Conservation (phyloP, 2,113 vertebrate genomes). For the Brevimyrus niger region DNA sequence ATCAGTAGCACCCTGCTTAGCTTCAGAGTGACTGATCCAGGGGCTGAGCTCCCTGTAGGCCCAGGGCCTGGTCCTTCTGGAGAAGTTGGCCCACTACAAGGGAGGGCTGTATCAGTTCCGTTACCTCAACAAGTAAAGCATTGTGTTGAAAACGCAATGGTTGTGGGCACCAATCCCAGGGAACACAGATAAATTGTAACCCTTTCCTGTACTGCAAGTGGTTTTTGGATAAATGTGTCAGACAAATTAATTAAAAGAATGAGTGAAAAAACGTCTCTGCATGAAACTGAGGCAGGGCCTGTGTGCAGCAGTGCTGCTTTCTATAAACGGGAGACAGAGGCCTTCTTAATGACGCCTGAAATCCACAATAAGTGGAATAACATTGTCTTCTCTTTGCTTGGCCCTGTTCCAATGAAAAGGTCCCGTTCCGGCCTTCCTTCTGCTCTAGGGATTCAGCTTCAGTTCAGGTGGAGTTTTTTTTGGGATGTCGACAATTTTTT, state of each 20-base stretch:
- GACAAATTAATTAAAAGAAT: background rate
- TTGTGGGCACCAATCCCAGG: background rate
- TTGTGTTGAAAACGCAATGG: background rate
- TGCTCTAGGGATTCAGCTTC: constrained; percentile 25
- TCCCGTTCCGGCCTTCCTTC: constrained; percentile 25
- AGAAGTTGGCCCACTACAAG: background rate
- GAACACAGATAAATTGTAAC: background rate
- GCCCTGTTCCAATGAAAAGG: constrained; percentile 56
- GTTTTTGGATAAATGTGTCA: background rate
- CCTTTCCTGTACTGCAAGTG: background rate
- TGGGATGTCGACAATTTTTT: constrained; percentile 50
- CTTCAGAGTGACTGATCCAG: background rate
- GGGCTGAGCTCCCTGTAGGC: background rate
- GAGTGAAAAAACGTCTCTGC: background rate
- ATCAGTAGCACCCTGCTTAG: background rate
- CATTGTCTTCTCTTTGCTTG: constrained; percentile 5
- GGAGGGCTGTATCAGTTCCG: background rate
- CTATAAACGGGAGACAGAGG: background rate
- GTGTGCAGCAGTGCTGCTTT: background rate
- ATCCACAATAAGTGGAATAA: background rate
- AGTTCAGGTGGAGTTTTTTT: constrained; percentile 51
- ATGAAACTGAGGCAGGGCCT: background rate
- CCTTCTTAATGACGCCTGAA: background rate
- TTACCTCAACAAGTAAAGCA: background rate
- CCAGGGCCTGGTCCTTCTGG: background rate